Base-by-base conservation (phyloP, 2,888 invertebrate genomes). In the Caenorhabditis zanzibari region DNA sequence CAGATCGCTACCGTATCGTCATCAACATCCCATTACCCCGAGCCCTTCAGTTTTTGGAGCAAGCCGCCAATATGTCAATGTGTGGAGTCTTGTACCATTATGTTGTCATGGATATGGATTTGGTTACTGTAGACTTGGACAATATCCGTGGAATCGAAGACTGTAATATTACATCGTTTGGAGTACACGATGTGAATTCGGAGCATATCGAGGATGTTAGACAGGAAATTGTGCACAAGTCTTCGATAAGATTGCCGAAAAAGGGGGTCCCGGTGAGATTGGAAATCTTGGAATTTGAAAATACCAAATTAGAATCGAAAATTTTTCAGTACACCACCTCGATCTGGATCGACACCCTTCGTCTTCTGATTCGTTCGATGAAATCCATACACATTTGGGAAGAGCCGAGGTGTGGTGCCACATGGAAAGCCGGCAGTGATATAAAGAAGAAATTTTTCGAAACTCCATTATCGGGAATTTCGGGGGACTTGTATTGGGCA, bases 61-160 rank as follows among this genome's bases (percentile, higher is more conserved):
- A 86, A 73, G 86, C 86, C 0, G 82, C 84, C 0, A 75, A 76
- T 32, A 64, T 86, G 71, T 81, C 82, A 28, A 86, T 86, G 86
- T 86, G 86, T 49, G 81, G 82, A 19, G 75, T 82, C 9, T 75
- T 84, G 35, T 86, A 86, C 41, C 82, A 85, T 66, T 86, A 85
- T 68, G 76, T 85, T 7, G 59, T 86, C 16, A 82, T 84, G 73
- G 81, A 85, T 73, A 75, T 85, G 81, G 84, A 84, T 44, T 38
- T 84, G n/a, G 76, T 75, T 0, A 84, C 84, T 10, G 47, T 81
- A 0, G 68, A 84, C 41, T 35, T 84, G 16, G 81, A 81, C 19
- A 76, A 28, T 41, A 47, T 68, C 0, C 49, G 63, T 2, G 61
- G 56, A 1, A 84, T 84, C 26, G 73, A 68, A 12, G 69, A 81